phyloP scores from a whole-genome alignment of 2,113 vertebrate species.

The Xenopus laevis region DNA sequence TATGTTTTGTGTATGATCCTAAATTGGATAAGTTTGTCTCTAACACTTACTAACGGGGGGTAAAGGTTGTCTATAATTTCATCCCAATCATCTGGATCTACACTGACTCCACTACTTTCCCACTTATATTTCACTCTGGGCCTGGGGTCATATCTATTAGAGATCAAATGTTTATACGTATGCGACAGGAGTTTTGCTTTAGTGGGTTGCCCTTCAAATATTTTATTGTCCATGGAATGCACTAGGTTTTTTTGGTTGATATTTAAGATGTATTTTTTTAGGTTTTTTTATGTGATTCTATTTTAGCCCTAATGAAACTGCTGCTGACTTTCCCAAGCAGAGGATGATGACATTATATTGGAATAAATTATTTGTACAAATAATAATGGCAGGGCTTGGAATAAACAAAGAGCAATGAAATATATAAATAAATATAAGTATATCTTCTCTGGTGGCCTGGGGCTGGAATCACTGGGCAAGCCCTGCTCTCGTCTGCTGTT shows the following conservation, averaged over 20 bases:
- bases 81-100: too few species aligned
- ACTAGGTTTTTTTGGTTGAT: constrained; percentile 74
- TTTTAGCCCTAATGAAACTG: constrained; percentile 55
- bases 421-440: constrained; percentile 51
- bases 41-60: too few species aligned
- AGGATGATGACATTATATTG: constrained; percentile 47
- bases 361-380: constrained; percentile 61
- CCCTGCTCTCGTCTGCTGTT: constrained; percentile 82
- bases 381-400: constrained; percentile 78
- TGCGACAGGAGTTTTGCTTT: too few species aligned
- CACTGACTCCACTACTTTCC: too few species aligned
- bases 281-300: constrained; percentile 54
- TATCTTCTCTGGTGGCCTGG: constrained; percentile 71
- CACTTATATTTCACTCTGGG: too few species aligned
- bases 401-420: constrained; percentile 66
- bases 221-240: constrained; percentile 81
- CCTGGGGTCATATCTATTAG: too few species aligned
- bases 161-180: too few species aligned
- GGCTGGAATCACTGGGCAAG: constrained; percentile 78
- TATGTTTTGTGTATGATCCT: too few species aligned
- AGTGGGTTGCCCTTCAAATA: too few species aligned
- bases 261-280: constrained; percentile 54
- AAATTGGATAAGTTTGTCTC: too few species aligned
- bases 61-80: too few species aligned
- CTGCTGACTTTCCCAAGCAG: constrained; percentile 50